Percentiles rank a stretch among this genome's conserved stretches.
phyloP scores from a whole-genome alignment of 2,888 invertebrate species.

The Apamea anceps region DNA sequence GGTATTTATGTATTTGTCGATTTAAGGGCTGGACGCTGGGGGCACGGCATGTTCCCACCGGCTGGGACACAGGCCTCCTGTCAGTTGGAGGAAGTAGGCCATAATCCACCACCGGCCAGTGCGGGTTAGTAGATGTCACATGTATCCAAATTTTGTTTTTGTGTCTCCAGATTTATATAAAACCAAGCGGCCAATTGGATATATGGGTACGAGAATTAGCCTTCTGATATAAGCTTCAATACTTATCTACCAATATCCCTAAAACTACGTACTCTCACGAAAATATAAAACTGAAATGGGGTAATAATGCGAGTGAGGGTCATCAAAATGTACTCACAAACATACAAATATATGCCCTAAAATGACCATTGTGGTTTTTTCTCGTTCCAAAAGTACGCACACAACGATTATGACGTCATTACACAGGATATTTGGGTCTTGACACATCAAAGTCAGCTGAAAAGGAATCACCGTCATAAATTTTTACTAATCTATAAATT shows the following conservation, averaged over 20 bases:
- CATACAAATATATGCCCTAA: conserved; percentile 19
- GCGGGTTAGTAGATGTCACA: no score
- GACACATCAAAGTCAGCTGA: conserved; percentile 66
- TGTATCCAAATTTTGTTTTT: no score
- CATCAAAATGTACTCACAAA: neutral
- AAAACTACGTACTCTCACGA: neutral
- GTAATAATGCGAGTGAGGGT: conserved; percentile 1
- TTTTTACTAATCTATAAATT: conserved; percentile 70
- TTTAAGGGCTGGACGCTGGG: neutral
- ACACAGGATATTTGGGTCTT: conserved; percentile 55
- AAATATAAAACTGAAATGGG: conserved; percentile 1
- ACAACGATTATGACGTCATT: conserved; percentile 49
- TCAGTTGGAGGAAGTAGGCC: no score
- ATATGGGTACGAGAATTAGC: neutral
- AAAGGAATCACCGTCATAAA: conserved; percentile 66
- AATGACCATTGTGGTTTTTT: conserved; percentile 23
- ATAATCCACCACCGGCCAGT: no score
- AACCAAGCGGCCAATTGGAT: neutral
- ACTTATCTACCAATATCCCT: neutral
- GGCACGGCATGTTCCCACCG: neutral
- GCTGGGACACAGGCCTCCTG: no score
- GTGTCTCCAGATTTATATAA: neutral
- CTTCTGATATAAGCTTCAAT: neutral
- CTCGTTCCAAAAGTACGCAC: neutral
- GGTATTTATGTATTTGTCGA: neutral